Conservation (phyloP, 2,797 vertebrate species). For the Saxicola maurus region DNA sequence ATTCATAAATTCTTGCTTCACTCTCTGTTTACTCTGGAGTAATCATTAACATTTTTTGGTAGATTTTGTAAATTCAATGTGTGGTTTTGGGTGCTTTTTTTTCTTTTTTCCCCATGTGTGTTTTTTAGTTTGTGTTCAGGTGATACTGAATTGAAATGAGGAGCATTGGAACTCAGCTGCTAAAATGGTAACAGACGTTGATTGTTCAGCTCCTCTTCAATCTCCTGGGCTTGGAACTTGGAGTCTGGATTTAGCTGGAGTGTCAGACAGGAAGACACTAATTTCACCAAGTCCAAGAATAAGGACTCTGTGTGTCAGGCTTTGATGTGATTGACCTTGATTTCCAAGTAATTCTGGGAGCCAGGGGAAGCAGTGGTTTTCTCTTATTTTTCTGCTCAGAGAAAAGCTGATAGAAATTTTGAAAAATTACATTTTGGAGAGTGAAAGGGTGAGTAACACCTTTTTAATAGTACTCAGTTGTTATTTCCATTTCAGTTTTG, state of each 20-base stretch:
- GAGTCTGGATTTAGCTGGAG: not conserved
- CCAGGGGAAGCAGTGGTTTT: fast-evolving
- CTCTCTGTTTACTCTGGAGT: not conserved
- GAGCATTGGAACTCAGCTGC: not conserved
- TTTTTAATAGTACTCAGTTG: not conserved
- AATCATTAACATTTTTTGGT: not conserved
- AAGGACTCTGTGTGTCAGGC: not conserved
- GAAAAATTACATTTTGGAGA: not conserved
- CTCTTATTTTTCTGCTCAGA: not conserved
- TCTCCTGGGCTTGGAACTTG: not conserved
- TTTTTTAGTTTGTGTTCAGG: not conserved
- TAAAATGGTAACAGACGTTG: fast-evolving
- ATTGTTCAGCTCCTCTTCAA: not conserved
- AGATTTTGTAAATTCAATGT: not conserved
- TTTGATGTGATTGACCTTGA: not conserved
- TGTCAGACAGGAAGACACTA: not conserved
- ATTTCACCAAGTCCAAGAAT: not conserved
- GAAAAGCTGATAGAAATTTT: not conserved
- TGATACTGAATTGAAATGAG: not conserved
- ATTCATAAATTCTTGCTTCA: not conserved
- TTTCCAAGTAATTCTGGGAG: not conserved
- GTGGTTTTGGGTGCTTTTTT: not conserved
- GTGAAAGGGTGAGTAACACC: not conserved
- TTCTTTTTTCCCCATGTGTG: too few species aligned
- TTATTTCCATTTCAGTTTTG: not conserved